Conservation (phyloP, 2,888 invertebrate species). For the Cinara cedri region DNA sequence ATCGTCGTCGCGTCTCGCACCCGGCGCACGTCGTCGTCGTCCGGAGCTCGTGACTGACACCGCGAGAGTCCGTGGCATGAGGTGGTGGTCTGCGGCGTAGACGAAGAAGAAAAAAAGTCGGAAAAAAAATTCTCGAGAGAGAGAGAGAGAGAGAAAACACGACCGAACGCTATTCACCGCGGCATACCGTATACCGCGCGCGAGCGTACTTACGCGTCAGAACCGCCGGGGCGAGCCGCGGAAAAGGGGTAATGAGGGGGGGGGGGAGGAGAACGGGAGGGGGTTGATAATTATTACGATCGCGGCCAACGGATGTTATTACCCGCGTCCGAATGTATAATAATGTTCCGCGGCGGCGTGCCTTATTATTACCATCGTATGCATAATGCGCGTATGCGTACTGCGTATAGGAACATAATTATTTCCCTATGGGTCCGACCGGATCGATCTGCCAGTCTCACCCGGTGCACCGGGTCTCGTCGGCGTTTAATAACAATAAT, state of each 20-base stretch:
- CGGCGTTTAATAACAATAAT: conserved; percentile 47
- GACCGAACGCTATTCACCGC: neutral
- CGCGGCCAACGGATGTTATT: conserved; percentile 33
- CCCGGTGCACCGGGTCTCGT: neutral
- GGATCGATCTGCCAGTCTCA: conserved; percentile 38
- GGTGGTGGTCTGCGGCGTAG: neutral
- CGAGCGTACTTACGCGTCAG: conserved; percentile 18
- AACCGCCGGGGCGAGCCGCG: neutral
- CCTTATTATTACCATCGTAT: conserved; percentile 41
- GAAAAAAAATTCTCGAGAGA: neutral
- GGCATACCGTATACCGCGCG: neutral
- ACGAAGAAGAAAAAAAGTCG: neutral
- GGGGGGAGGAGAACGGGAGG: too few relatives aligned
- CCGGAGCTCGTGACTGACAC: conserved; percentile 1
- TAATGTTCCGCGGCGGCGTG: conserved; percentile 17
- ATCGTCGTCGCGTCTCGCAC: conserved; percentile 25
- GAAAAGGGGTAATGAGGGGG: neutral
- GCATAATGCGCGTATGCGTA: too few relatives aligned
- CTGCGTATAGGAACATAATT: too few relatives aligned
- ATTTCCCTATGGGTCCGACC: conserved; percentile 15
- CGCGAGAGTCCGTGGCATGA: neutral
- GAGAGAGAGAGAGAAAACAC: too few relatives aligned
- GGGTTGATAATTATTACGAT: conserved; percentile 39
- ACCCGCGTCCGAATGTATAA: conserved; percentile 24
- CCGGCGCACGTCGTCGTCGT: neutral